Evolutionary conservation across 2,113 vertebrate genomes (phyloP).

Genomic region (Entosphenus tridentatus): DNA sequence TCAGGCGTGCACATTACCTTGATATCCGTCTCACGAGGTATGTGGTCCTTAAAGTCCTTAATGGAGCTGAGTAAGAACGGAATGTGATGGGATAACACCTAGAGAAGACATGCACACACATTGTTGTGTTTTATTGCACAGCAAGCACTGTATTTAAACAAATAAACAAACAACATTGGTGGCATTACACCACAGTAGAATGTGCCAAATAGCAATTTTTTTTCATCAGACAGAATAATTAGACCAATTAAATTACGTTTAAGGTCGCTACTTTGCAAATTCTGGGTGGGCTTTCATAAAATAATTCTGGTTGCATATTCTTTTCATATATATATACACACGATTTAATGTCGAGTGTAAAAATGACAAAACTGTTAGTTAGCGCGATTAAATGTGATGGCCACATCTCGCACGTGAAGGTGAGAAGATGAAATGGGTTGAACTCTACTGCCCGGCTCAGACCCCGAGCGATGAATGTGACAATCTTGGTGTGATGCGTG

Average conservation of each 20-base stretch:
- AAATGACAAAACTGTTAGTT: too few species aligned
- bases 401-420: not conserved
- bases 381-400: too few species aligned
- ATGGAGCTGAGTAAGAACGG: constrained; percentile 56
- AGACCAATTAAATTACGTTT: too few species aligned
- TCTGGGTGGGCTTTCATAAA: too few species aligned
- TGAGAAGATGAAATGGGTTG: not conserved
- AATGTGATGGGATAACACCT: constrained; percentile 49
- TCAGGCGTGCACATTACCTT: constrained; percentile 27
- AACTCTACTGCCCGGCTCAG: not conserved
- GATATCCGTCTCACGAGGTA: constrained; percentile 44
- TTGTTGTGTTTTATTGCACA: not conserved
- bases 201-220: too few species aligned
- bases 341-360: too few species aligned
- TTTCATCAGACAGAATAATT: too few species aligned
- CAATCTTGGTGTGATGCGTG: not conserved
- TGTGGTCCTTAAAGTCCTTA: constrained; percentile 29
- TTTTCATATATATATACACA: too few species aligned
- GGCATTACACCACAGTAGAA: too few species aligned
- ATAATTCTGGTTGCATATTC: too few species aligned
- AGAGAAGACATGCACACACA: constrained; percentile 6
- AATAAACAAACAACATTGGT: not conserved
- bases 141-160: not conserved
- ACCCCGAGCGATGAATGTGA: not conserved
- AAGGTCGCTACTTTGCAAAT: too few species aligned